Percentiles rank a stretch among this genome's conserved stretches.
These are phyloP conservation scores for Aquatica leii DNA, from an alignment of 2,888 invertebrate genomes.

Conservation along the genomic window DNA sequence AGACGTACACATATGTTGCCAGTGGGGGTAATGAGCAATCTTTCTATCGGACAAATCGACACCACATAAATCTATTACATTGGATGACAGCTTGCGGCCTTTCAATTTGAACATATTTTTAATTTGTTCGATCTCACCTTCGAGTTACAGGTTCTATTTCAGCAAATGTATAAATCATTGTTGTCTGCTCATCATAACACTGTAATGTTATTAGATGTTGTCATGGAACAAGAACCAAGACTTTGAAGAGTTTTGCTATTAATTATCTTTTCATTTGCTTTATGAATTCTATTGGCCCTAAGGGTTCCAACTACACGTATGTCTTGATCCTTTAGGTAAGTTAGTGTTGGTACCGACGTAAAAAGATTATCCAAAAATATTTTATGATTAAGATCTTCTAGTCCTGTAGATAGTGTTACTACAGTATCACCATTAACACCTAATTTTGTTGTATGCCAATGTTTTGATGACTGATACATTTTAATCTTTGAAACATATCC, in stretches of 20 bases:
- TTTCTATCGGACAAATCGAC: background rate
- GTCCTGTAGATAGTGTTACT: background rate
- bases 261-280: conserved; percentile 4
- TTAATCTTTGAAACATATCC: conserved; percentile 1
- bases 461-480: background rate
- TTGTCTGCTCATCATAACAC: conserved; percentile 28
- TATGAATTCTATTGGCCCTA: background rate
- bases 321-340: background rate
- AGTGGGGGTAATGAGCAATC: background rate
- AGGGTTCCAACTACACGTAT: conserved; percentile 2
- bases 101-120: conserved; percentile 15
- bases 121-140: conserved; percentile 33
- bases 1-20: background rate
- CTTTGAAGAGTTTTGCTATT: conserved; percentile 3
- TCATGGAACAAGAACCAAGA: conserved; percentile 18
- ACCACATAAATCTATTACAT: background rate
- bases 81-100: background rate
- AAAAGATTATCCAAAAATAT: conserved; percentile 7
- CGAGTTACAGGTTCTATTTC: conserved; percentile 23
- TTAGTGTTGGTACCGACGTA: conserved; percentile 6
- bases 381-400: conserved; percentile 1
- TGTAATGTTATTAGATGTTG: conserved; percentile 31
- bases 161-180: conserved; percentile 25
- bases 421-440: conserved; percentile 10
- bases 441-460: conserved; percentile 3